Evolutionary conservation across 1,140 invertebrate genomes (phyloP), one percentile per base, ranked within the genome.

Genomic region (Hypsibius dujardini): DNA sequence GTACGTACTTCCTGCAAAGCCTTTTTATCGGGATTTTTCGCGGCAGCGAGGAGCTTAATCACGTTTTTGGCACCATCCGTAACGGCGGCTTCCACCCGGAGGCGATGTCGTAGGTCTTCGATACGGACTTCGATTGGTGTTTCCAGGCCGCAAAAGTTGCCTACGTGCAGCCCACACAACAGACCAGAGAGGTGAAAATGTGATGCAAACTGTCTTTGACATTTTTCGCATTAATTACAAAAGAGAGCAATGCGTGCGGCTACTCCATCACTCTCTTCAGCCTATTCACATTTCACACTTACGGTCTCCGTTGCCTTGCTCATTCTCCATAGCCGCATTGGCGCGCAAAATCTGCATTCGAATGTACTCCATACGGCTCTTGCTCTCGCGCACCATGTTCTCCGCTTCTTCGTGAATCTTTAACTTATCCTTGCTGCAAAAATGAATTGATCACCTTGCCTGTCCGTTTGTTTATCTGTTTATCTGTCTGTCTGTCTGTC

Each of bases 31-130:
- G 88, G 87, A 70, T 90, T 87, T 82, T 95, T 95, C 72, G 84
- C 84, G 76, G 85, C 86, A 80, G 94, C 90, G 74, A 98, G 82
- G 73, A 93, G 84, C 74, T 78, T 79, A 14, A 83, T 77, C 73
- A 92, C 93, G 85, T 98, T 98, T 81, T 95, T 95, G 71, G 95
- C 94, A 45, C 96, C 96, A 79, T 98, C 95, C 1, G 92, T 89
- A 28, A 98, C 91, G 62, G 95, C 93, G 69, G 90, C 89, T 80
- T 99, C 96, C 75, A 98, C 96, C 74, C 89, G 84, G 42, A 98
- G 81, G 74, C 93, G 85, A 82, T 98, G 94, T 71, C 93, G 84
- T 69, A 99, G 82, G 78, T 98, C 94, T 77, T 96, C 92, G 75
- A 98, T 91, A 76, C 95, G 83, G 74, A 95, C 87, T 79, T 98